These are phyloP conservation scores for Heteromurus nitidus DNA, from an alignment of 2,888 invertebrate genomes.

Conservation along the genomic window DNA sequence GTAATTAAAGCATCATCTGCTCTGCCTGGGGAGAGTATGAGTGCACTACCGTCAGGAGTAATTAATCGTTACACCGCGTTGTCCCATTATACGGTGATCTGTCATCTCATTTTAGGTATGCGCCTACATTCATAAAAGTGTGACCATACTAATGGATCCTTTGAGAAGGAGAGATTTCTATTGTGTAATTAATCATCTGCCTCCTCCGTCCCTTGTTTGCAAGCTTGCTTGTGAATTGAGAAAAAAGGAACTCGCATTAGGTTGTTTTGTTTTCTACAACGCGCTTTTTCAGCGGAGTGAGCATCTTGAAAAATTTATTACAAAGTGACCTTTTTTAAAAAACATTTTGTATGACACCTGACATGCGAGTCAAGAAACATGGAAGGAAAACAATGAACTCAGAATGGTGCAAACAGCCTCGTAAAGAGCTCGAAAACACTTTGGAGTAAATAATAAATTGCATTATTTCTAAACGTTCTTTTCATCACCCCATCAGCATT, in stretches of 20 bases:
- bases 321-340: neutral
- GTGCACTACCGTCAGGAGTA: constrained; percentile 33
- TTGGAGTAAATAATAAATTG: constrained; percentile 7
- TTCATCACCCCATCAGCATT: constrained; percentile 28
- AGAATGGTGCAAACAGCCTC: no score
- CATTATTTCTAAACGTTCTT: constrained; percentile 14
- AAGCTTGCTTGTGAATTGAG: neutral
- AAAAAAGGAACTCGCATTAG: neutral
- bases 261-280: no score
- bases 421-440: neutral
- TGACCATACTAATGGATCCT: neutral
- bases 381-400: no score
- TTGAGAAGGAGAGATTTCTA: neutral
- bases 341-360: neutral
- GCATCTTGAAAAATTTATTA: constrained; percentile 9
- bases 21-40: constrained; percentile 6
- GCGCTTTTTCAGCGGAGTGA: neutral
- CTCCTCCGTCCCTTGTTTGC: constrained; percentile 13
- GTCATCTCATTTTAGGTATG: neutral
- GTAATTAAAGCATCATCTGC: neutral
- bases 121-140: neutral
- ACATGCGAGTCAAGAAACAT: neutral
- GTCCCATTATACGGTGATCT: constrained; percentile 20
- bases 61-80: constrained; percentile 33
- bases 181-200: constrained; percentile 42